A percentile compares a stretch with the other conserved stretches of the same genome.
Conservation (phyloP, 1,140 invertebrate species). For the Nixonia krombeini region DNA sequence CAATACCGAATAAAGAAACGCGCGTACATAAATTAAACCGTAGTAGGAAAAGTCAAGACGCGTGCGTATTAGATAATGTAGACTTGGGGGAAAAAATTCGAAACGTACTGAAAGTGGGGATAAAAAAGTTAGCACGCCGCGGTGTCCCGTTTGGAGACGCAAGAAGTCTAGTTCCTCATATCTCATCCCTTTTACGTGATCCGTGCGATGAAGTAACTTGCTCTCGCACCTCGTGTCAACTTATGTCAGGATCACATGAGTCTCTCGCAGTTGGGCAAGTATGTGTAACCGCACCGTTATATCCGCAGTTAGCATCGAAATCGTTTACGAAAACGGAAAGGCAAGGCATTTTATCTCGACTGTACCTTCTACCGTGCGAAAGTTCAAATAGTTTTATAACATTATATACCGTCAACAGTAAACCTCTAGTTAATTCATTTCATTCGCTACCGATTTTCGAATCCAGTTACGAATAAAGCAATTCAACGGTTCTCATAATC, state of each 20-base stretch:
- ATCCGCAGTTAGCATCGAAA: slow-evolving; percentile 13
- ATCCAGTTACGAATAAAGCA: too few species aligned
- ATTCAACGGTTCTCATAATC: too few species aligned
- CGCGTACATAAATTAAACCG: slow-evolving; percentile 35
- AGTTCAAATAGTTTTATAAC: too few species aligned
- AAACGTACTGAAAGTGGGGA: slow-evolving; percentile 25
- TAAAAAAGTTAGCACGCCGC: slow-evolving; percentile 14
- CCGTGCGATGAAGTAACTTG: slow-evolving; percentile 54
- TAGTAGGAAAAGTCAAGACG: slow-evolving; percentile 38
- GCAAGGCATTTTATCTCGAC: slow-evolving; percentile 50
- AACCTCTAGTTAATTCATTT: too few species aligned
- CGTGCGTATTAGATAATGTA: slow-evolving; percentile 42
- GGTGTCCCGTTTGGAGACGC: slow-evolving; percentile 39
- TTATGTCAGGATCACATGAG: slow-evolving; percentile 56
- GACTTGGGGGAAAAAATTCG: slow-evolving; percentile 17
- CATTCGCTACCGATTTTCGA: too few species aligned
- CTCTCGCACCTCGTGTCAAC: slow-evolving; percentile 38
- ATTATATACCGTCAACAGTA: background rate
- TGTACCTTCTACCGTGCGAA: too few species aligned
- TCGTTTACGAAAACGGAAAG: slow-evolving; percentile 51
- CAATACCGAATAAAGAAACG: slow-evolving; percentile 21
- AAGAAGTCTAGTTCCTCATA: slow-evolving; percentile 63
- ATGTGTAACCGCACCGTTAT: slow-evolving; percentile 19
- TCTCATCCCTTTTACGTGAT: slow-evolving; percentile 61
- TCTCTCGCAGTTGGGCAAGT: slow-evolving; percentile 21